phyloP scores from a whole-genome alignment of 2,888 invertebrate genomes.

The Poecilus cupreus region DNA sequence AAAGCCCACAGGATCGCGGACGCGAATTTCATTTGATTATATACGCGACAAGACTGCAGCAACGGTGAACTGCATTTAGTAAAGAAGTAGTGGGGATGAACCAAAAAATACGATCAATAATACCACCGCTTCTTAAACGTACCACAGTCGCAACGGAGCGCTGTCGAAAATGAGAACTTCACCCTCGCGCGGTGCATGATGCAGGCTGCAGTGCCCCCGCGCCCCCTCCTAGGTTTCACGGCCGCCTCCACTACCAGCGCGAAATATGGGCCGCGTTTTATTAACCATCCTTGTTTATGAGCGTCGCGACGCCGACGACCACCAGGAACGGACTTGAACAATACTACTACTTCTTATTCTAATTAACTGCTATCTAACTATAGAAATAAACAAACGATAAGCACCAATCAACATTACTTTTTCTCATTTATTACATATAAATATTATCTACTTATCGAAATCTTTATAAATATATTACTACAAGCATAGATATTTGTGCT shows the following conservation, averaged over 20 bases:
- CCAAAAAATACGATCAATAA: constrained; percentile 75
- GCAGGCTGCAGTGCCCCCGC: not conserved
- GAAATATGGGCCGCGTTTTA: constrained; percentile 51
- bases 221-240: not conserved
- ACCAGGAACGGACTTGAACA: not conserved
- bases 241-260: not conserved
- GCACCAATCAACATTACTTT: too few relatives aligned
- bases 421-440: too few relatives aligned
- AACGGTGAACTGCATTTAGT: constrained; percentile 65
- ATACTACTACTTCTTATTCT: too few relatives aligned
- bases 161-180: constrained; percentile 70
- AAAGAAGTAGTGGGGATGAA: constrained; percentile 69
- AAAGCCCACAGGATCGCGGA: constrained; percentile 58
- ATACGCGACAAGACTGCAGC: constrained; percentile 67
- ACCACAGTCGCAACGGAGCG: constrained; percentile 73
- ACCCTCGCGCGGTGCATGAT: constrained; percentile 61
- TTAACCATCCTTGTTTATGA: constrained; percentile 50
- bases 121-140: constrained; percentile 72
- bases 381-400: too few relatives aligned
- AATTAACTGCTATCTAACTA: too few relatives aligned
- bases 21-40: constrained; percentile 62
- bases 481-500: too few relatives aligned
- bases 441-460: too few relatives aligned
- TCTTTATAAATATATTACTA: too few relatives aligned
- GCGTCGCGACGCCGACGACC: constrained; percentile 1